Evolutionary conservation across 2,797 vertebrate genomes (phyloP), one percentile per base, ranked within the genome.

Genomic region (Sebastes diaconus): DNA sequence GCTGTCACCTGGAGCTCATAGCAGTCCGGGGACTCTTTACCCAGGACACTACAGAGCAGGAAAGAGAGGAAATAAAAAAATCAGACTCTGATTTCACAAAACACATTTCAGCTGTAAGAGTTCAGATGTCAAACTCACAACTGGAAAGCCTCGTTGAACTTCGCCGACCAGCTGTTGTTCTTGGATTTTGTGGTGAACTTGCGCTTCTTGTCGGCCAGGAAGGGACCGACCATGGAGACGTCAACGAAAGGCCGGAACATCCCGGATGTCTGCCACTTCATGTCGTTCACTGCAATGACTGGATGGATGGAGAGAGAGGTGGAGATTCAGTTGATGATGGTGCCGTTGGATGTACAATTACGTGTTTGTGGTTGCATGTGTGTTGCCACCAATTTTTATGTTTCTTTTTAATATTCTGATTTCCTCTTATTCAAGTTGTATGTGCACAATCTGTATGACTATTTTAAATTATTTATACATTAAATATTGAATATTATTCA

Each of bases 181-280:
- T 99, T 99, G 24, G 98, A 99, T 81, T 99, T 99, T 20, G 98
- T 99, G 77, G 97, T 97, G 89, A 99, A 99, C 83, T 97, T 98
- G 76, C 98, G 96, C 91, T 99, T 99, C 95, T 98, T 99, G 91
- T 99, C 98, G 4, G 95, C 95, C 42, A 98, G 96, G 82, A 97
- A 96, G 1, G 98, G 98, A 5, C 98, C 98, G 12, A 98, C 95
- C 95, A 99, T 95, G 78, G 96, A 98, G 75, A 99, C 95, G 75
- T 99, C 98, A 24, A 98, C 97, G 1, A 99, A 99, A 0, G 99
- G 98, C 27, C 98, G 96, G 94, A 99, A 99, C 97, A 99, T 98
- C 60, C 98, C 97, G 0, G 97, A 97, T 0, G 99, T 99, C 84
- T 99, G 98, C 99, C 99, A 99, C 95, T 98, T 99, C 94, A 99